Percentiles rank a stretch among this genome's conserved stretches.
phyloP scores from a whole-genome alignment of 2,113 vertebrate genomes.

The Thamnaconus septentrionalis region DNA sequence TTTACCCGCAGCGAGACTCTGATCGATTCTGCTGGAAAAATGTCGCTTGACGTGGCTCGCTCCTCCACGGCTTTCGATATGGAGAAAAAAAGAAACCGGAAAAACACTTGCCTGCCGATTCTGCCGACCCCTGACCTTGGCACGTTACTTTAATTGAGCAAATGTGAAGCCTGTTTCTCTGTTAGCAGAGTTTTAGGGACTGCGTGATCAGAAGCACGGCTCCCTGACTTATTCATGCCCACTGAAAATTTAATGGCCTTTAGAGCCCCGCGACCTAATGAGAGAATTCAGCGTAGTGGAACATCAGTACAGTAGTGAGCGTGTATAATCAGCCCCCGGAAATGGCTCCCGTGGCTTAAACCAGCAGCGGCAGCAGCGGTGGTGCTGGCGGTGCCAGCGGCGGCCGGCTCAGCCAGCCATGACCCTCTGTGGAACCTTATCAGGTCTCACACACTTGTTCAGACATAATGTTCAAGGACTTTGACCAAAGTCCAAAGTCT shows the following conservation, averaged over 20 bases:
- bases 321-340: conserved; percentile 69
- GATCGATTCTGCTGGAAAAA: conserved; percentile 77
- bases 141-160: conserved; percentile 59
- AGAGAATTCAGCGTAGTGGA: conserved; percentile 66
- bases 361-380: conserved; percentile 41
- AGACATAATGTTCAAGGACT: conserved; percentile 63
- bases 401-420: conserved; percentile 49
- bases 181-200: conserved; percentile 57
- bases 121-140: conserved; percentile 39
- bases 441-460: conserved; percentile 67
- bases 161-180: conserved; percentile 44
- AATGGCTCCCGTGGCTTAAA: conserved; percentile 66
- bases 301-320: conserved; percentile 61
- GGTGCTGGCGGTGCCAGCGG: conserved; percentile 35
- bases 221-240: conserved; percentile 74
- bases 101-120: conserved; percentile 23
- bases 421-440: conserved; percentile 70
- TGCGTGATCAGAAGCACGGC: conserved; percentile 65
- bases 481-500: conserved; percentile 52
- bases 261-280: conserved; percentile 70
- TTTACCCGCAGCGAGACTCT: conserved; percentile 75
- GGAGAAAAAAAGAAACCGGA: background rate
- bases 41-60: conserved; percentile 52
- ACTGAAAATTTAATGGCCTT: conserved; percentile 75
- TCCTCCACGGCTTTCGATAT: conserved; percentile 56